These are phyloP conservation scores for Seladonia tumulorum DNA, from an alignment of 2,888 invertebrate species.

Conservation along the genomic window DNA sequence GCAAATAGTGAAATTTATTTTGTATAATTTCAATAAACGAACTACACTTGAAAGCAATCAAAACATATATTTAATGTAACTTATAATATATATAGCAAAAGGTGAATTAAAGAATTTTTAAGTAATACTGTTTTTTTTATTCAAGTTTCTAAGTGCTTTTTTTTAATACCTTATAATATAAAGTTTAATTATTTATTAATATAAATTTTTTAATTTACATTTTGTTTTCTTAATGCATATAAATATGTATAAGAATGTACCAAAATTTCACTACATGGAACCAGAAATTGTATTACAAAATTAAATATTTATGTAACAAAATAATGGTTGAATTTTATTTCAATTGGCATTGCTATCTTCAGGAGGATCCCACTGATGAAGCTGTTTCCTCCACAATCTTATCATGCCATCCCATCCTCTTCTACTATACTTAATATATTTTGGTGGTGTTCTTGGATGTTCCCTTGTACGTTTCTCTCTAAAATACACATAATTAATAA, in stretches of 20 bases:
- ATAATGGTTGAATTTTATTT: constrained; percentile 37
- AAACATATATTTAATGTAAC: constrained; percentile 38
- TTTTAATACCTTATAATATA: not conserved
- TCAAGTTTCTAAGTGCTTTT: not conserved
- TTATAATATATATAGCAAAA: not conserved
- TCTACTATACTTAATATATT: constrained; percentile 93
- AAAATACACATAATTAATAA: constrained; percentile 36
- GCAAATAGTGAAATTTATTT: constrained; percentile 38
- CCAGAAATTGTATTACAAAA: constrained; percentile 1
- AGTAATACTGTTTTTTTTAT: constrained; percentile 25
- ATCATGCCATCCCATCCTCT: constrained; percentile 97
- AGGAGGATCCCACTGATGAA: constrained; percentile 92
- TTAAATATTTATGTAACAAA: constrained; percentile 29
- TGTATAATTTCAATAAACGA: constrained; percentile 8
- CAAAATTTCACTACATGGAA: constrained; percentile 36
- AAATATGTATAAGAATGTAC: constrained; percentile 32
- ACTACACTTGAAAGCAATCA: constrained; percentile 30
- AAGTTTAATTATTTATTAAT: not conserved
- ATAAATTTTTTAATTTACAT: constrained; percentile 24
- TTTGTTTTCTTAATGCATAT: constrained; percentile 8
- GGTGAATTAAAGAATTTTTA: constrained; percentile 18
- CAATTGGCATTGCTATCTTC: constrained; percentile 61
- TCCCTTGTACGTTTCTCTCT: constrained; percentile 88
- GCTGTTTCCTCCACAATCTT: constrained; percentile 93
- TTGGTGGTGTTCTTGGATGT: constrained; percentile 96